These are phyloP conservation scores for Eustalomyia histrio DNA, from an alignment of 2,888 invertebrate species.

Conservation along the genomic window DNA sequence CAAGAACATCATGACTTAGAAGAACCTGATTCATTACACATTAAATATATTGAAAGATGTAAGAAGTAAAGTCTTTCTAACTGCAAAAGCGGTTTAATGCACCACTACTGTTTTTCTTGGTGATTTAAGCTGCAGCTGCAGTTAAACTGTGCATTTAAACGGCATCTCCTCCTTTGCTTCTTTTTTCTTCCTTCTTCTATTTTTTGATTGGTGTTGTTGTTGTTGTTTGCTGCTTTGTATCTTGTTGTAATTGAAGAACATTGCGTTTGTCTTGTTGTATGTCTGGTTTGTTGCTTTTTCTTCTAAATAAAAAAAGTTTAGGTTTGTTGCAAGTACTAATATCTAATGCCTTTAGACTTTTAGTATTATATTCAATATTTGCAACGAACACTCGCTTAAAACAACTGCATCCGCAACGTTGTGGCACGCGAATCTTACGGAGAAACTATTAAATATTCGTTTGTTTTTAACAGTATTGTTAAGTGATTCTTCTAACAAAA, in stretches of 20 bases:
- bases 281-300: constrained; percentile 64
- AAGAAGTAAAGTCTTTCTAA: constrained; percentile 61
- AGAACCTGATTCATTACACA: constrained; percentile 65
- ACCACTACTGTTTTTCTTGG: constrained; percentile 57
- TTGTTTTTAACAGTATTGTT: background rate
- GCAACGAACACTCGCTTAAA: constrained; percentile 79
- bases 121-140: constrained; percentile 55
- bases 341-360: constrained; percentile 73
- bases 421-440: constrained; percentile 78
- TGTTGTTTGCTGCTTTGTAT: constrained; percentile 57
- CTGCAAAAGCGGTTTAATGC: constrained; percentile 64
- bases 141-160: constrained; percentile 57
- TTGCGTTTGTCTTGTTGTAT: constrained; percentile 64
- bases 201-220: constrained; percentile 32
- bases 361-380: constrained; percentile 77
- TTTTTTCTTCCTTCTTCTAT: constrained; percentile 53
- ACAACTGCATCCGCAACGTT: constrained; percentile 79
- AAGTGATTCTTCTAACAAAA: background rate
- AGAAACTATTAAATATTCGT: constrained; percentile 55
- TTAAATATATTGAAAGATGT: constrained; percentile 53
- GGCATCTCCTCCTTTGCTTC: constrained; percentile 57
- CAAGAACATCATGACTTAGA: constrained; percentile 61
- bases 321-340: constrained; percentile 64
- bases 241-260: constrained; percentile 64
- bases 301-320: constrained; percentile 50